Percentiles rank a stretch among this genome's conserved stretches.
These are phyloP conservation scores for Cybosia mesomella DNA, from an alignment of 2,888 invertebrate genomes.

Conservation along the genomic window DNA sequence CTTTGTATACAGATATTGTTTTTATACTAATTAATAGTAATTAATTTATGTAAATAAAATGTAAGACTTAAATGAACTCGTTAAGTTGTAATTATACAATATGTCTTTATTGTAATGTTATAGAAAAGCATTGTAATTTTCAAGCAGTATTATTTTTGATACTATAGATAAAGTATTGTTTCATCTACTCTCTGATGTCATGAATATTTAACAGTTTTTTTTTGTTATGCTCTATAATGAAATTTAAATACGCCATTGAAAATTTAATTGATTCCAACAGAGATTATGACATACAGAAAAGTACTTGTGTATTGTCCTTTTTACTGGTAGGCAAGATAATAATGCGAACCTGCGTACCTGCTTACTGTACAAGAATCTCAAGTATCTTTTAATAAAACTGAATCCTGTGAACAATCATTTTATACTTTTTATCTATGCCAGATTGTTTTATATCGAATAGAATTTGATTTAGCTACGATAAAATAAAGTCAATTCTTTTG, in stretches of 20 bases:
- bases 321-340: neutral
- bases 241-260: too few species aligned
- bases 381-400: slow-evolving; percentile 17
- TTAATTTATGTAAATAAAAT: too few species aligned
- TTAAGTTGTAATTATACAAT: neutral
- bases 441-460: neutral
- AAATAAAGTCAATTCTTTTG: neutral
- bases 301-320: neutral
- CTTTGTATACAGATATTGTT: too few species aligned
- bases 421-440: neutral
- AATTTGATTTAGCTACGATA: neutral
- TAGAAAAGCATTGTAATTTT: neutral
- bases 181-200: neutral
- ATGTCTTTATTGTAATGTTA: neutral
- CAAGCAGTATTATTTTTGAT: neutral
- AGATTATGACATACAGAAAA: neutral
- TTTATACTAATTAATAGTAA: too few species aligned
- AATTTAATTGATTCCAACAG: neutral
- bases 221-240: too few species aligned
- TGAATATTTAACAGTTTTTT: too few species aligned
- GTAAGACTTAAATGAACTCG: too few species aligned
- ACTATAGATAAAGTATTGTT: neutral
- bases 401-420: slow-evolving; percentile 11
- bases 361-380: slow-evolving; percentile 16
- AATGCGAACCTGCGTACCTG: slow-evolving; percentile 9